Evolutionary conservation across 2,797 vertebrate genomes (phyloP).

Genomic region (Poeciliopsis infans): DNA sequence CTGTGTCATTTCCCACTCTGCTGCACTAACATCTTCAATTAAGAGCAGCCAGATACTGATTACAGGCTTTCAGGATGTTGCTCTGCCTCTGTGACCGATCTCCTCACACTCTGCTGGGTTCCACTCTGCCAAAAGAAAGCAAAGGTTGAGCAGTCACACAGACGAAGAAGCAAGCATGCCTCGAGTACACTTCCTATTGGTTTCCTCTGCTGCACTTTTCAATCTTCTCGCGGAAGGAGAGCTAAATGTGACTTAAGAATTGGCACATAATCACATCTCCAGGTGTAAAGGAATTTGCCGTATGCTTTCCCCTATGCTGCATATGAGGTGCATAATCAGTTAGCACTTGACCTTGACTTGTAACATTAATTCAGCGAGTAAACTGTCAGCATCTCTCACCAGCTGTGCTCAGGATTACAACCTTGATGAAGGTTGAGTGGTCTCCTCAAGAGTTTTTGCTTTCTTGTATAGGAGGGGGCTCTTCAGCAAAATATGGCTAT

Average conservation of each 20-base stretch:
- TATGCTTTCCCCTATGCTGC: conserved; percentile 56
- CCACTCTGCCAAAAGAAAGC: conserved; percentile 38
- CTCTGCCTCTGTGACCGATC: conserved; percentile 74
- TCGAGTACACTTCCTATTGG: conserved; percentile 18
- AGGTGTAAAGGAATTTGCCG: conserved; percentile 70
- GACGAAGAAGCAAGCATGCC: conserved; percentile 23
- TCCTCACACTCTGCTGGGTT: conserved; percentile 71
- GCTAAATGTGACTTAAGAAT: conserved; percentile 54
- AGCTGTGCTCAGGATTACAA: conserved; percentile 70
- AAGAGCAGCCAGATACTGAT: conserved; percentile 77
- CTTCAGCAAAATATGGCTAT: background rate
- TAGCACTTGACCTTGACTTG: conserved; percentile 77
- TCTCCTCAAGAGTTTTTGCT: conserved; percentile 47
- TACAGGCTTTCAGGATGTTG: conserved; percentile 77
- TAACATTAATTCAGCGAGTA: conserved; percentile 78
- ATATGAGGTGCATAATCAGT: conserved; percentile 72
- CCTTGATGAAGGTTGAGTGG: conserved; percentile 71
- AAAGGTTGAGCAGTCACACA: conserved; percentile 33
- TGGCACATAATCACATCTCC: conserved; percentile 65
- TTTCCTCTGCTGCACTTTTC: conserved; percentile 32
- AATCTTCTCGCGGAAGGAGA: conserved; percentile 31
- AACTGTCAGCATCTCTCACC: conserved; percentile 72
- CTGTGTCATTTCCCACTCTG: conserved; percentile 78
- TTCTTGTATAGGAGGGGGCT: conserved; percentile 19
- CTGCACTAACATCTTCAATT: conserved; percentile 82